Conservation (phyloP, 2,797 vertebrate species). For the Euphonia xanthogaster region DNA sequence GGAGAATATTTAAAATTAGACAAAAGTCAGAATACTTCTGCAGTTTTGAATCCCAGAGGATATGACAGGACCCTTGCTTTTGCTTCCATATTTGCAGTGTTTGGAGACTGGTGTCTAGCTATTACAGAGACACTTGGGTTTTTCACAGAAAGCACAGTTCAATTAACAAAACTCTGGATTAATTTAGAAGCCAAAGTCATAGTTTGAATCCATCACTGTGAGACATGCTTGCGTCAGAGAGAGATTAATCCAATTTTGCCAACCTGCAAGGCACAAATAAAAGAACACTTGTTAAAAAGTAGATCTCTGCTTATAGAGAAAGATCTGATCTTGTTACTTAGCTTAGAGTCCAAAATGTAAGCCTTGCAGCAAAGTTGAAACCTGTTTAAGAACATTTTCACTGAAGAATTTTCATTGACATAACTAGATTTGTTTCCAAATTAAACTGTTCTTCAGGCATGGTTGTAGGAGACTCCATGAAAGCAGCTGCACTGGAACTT, state of each 20-base stretch:
- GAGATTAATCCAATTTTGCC: background rate
- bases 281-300: slow-evolving; percentile 42
- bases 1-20: background rate
- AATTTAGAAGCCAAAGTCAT: background rate
- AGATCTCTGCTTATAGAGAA: background rate
- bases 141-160: background rate
- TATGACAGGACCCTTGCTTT: background rate
- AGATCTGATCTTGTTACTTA: background rate
- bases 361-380: slow-evolving; percentile 12
- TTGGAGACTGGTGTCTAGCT: background rate
- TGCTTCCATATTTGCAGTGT: background rate
- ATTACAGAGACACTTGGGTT: background rate
- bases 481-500: background rate
- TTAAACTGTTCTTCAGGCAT: background rate
- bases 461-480: background rate
- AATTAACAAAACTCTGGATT: background rate
- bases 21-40: background rate
- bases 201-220: background rate
- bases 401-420: background rate
- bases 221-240: background rate
- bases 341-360: background rate
- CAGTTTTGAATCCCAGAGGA: background rate
- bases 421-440: slow-evolving; percentile 40
- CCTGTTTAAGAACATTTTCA: slow-evolving; percentile 6
- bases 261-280: slow-evolving; percentile 20